These are phyloP conservation scores for Melangyna quadrimaculata DNA, from an alignment of 2,888 invertebrate species.

Conservation along the genomic window DNA sequence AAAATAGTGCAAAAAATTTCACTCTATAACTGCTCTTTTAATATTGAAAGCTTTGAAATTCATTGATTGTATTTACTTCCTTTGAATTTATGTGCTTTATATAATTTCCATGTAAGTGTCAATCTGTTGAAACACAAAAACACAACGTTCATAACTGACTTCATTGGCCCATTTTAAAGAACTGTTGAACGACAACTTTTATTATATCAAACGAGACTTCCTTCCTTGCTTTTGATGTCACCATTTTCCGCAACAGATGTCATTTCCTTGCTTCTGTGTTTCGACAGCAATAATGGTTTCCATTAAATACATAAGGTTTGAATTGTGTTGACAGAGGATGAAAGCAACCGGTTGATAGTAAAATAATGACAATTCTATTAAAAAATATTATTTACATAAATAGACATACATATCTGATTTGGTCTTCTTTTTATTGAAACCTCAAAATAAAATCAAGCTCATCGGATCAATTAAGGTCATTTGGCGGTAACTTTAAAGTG, in stretches of 20 bases:
- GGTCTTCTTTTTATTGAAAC: background rate
- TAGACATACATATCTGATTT: background rate
- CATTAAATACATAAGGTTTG: background rate
- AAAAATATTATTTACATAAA: background rate
- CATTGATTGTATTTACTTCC: no score
- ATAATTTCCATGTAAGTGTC: no score
- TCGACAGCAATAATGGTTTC: background rate
- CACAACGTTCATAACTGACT: no score
- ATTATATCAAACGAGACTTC: background rate
- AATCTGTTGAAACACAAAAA: background rate
- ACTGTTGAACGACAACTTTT: background rate
- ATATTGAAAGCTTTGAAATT: no score
- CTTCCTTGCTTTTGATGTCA: background rate
- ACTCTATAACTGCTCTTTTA: no score
- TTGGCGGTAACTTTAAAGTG: conserved; percentile 27
- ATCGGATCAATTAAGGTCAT: conserved; percentile 16
- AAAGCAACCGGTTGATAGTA: no score
- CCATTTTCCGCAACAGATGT: background rate
- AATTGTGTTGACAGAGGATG: background rate
- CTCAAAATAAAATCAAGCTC: background rate
- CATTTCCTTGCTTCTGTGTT: background rate
- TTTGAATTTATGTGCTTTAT: no score
- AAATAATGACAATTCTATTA: background rate
- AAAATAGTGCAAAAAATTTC: no score
- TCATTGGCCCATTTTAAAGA: background rate